A percentile compares a stretch with the other conserved stretches of the same genome.
Conservation (phyloP, 2,113 vertebrate species). For the Pelecanoides urinatrix region DNA sequence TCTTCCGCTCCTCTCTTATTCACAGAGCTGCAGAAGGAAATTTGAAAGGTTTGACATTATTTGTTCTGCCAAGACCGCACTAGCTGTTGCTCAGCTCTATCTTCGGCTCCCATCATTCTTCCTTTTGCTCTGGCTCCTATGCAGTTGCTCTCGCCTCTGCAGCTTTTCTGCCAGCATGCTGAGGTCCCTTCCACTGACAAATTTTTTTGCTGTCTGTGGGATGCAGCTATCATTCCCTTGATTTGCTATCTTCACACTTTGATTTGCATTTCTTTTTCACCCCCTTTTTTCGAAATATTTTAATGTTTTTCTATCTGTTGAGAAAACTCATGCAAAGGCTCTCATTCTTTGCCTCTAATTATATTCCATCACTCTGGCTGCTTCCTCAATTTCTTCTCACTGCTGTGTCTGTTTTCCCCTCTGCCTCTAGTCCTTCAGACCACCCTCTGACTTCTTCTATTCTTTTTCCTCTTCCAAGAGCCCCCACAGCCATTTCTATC, state of each 20-base stretch:
- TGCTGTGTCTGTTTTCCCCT: not conserved
- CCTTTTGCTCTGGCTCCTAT: not conserved
- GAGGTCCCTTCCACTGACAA: not conserved
- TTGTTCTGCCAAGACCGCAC: not conserved
- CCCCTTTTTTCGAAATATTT: not conserved
- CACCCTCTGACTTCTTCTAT: not conserved
- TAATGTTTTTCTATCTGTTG: not conserved
- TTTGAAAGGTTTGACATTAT: not conserved
- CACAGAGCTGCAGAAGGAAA: not conserved
- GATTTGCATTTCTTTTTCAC: not conserved
- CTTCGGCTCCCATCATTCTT: not conserved
- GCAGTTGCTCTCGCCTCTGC: not conserved
- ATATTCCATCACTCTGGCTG: not conserved
- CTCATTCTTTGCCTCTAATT: not conserved
- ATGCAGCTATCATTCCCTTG: not conserved
- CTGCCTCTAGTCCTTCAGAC: not conserved
- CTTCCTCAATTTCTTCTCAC: not conserved
- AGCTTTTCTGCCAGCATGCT: not conserved
- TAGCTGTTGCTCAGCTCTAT: not conserved
- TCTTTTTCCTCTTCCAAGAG: not conserved
- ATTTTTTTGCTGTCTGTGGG: not conserved
- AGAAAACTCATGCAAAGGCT: not conserved
- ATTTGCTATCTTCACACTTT: not conserved
- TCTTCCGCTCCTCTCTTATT: not conserved
- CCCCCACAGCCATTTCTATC: not conserved